Conservation (phyloP, 2,888 invertebrate species). For the Rhogogaster chlorosoma region DNA sequence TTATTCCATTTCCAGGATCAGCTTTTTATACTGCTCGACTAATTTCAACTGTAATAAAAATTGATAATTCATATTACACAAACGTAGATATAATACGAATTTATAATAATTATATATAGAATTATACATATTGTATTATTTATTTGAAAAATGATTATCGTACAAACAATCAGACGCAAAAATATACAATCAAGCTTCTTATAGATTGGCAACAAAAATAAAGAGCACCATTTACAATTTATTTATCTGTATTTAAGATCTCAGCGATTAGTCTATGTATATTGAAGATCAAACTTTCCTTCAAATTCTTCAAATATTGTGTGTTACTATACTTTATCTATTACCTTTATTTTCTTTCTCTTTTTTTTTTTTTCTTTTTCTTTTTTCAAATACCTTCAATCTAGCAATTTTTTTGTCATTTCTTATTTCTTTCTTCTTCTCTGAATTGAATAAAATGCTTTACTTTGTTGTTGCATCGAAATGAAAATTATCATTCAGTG, state of each 20-base stretch:
- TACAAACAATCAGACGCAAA: slow-evolving; percentile 76
- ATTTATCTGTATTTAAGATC: neutral
- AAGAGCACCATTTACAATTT: slow-evolving; percentile 22
- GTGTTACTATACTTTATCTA: neutral
- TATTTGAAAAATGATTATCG: slow-evolving; percentile 57
- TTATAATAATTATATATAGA: neutral
- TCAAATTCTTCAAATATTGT: neutral
- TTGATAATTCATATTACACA: neutral
- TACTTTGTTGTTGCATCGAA: neutral
- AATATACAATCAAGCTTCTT: slow-evolving; percentile 72
- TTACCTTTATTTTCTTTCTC: too few species aligned
- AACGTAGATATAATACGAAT: neutral
- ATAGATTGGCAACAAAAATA: slow-evolving; percentile 61
- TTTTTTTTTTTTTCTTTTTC: too few species aligned
- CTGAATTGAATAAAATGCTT: neutral
- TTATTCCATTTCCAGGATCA: too few species aligned
- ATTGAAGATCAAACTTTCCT: neutral
- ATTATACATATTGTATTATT: slow-evolving; percentile 4
- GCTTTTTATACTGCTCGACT: too few species aligned
- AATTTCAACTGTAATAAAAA: neutral
- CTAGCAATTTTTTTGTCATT: neutral
- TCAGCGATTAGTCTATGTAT: neutral
- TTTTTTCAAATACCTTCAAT: neutral
- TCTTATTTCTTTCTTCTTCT: too few species aligned
- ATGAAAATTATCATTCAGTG: neutral